Evolutionary conservation across 2,113 vertebrate genomes (phyloP).

Genomic region (Sander vitreus): DNA sequence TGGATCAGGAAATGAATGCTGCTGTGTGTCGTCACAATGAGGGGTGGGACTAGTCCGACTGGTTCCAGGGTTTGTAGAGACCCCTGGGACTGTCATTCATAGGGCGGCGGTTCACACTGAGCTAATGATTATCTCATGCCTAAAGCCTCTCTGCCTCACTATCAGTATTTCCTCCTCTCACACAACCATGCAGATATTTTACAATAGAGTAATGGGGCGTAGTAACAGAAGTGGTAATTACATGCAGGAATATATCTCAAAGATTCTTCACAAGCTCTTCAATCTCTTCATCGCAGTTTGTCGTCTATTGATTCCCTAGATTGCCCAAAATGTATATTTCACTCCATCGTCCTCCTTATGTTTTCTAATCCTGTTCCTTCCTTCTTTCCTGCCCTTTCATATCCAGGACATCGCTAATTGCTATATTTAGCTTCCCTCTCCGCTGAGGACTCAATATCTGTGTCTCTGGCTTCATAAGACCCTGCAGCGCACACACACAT

Average conservation of each 20-base stretch:
- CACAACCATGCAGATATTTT: slow-evolving; percentile 31
- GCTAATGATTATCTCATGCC: slow-evolving; percentile 76
- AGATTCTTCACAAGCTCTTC: neutral
- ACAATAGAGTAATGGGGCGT: neutral
- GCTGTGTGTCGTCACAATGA: slow-evolving; percentile 18
- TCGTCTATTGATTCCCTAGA: neutral
- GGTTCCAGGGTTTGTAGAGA: slow-evolving; percentile 61
- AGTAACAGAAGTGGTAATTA: neutral
- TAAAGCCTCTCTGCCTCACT: slow-evolving; percentile 39
- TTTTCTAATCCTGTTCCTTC: slow-evolving; percentile 24
- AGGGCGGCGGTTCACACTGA: slow-evolving; percentile 74
- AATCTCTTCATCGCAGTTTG: neutral
- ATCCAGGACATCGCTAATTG: slow-evolving; percentile 56
- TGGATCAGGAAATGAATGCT: slow-evolving; percentile 13
- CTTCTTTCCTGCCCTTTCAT: slow-evolving; percentile 5
- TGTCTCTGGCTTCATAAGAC: slow-evolving; percentile 43
- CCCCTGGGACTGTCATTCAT: slow-evolving; percentile 64
- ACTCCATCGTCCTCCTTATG: neutral
- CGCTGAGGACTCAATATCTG: slow-evolving; percentile 53
- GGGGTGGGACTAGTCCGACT: slow-evolving; percentile 57
- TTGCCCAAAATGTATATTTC: slow-evolving; percentile 20
- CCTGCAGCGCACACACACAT: slow-evolving; percentile 9
- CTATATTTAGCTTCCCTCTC: slow-evolving; percentile 59
- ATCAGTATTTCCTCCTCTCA: slow-evolving; percentile 47
- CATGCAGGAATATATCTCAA: neutral